Percentiles rank a stretch among this genome's conserved stretches.
Conservation (phyloP, 2,113 vertebrate species). For the Anhinga rufa region DNA sequence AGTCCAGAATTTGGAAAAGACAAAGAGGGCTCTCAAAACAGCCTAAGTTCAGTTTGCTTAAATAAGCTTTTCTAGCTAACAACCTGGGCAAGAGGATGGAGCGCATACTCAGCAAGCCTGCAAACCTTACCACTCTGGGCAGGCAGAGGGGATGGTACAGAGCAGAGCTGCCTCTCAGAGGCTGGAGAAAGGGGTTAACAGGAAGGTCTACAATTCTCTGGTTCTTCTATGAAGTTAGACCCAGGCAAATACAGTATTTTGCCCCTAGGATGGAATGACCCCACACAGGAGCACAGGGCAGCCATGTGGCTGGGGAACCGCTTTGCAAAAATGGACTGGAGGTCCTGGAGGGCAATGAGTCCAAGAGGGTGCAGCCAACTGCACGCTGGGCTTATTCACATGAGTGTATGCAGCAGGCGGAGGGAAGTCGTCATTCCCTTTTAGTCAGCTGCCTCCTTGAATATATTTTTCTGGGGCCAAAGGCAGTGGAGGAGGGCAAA, state of each 20-base stretch:
- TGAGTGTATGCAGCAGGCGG: neutral
- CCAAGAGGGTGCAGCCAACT: neutral
- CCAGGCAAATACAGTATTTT: neutral
- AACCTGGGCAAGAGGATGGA: neutral
- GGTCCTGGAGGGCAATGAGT: neutral
- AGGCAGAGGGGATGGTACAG: neutral
- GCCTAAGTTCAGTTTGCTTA: neutral
- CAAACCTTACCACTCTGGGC: neutral
- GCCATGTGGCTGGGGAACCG: neutral
- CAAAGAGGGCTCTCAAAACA: neutral
- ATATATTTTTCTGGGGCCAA: neutral
- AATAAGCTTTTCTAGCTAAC: neutral
- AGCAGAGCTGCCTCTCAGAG: neutral
- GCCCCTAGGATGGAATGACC: neutral
- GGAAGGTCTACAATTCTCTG: neutral
- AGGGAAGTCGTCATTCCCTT: neutral
- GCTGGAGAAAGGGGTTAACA: neutral
- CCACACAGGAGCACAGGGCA: neutral
- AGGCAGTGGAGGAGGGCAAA: neutral
- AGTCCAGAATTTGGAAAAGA: neutral
- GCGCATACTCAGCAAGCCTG: neutral
- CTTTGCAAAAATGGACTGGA: neutral
- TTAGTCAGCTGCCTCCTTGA: neutral
- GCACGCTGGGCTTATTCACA: rapidly evolving
- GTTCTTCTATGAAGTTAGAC: neutral